These are phyloP conservation scores for Lasius fuliginosus DNA, from an alignment of 2,888 invertebrate species.

Conservation along the genomic window DNA sequence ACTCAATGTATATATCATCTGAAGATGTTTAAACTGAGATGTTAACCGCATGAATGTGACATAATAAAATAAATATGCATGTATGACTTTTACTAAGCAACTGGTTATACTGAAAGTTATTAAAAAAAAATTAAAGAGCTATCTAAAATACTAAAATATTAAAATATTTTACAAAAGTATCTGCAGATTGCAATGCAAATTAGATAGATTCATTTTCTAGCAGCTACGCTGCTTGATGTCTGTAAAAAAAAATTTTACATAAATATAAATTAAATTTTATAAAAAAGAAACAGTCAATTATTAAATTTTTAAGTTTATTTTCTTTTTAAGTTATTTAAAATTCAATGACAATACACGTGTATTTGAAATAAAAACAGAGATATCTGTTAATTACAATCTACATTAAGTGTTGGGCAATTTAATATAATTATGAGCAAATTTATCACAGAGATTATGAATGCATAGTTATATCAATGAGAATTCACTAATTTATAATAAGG, in stretches of 20 bases:
- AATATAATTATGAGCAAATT: not conserved
- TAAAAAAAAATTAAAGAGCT: not conserved
- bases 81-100: constrained; percentile 20
- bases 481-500: not conserved
- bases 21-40: not conserved
- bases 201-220: not conserved
- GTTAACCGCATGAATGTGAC: not conserved
- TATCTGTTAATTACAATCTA: constrained; percentile 15
- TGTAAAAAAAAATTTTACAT: not conserved
- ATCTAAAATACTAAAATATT: not conserved
- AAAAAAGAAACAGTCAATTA: not conserved
- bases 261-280: constrained; percentile 17
- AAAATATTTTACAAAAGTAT: not conserved
- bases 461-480: not conserved
- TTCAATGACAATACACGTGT: not conserved
- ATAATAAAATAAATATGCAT: constrained; percentile 28
- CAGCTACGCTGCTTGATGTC: not conserved
- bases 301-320: not conserved
- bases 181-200: constrained; percentile 25
- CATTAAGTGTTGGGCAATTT: not conserved
- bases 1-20: not conserved
- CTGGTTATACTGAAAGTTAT: constrained; percentile 9
- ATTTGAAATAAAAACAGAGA: not conserved
- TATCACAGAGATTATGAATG: constrained; percentile 13
- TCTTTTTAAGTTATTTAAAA: constrained; percentile 8